Evolutionary conservation across 2,888 invertebrate species (phyloP).

Genomic region (Camptogramma bilineatum): DNA sequence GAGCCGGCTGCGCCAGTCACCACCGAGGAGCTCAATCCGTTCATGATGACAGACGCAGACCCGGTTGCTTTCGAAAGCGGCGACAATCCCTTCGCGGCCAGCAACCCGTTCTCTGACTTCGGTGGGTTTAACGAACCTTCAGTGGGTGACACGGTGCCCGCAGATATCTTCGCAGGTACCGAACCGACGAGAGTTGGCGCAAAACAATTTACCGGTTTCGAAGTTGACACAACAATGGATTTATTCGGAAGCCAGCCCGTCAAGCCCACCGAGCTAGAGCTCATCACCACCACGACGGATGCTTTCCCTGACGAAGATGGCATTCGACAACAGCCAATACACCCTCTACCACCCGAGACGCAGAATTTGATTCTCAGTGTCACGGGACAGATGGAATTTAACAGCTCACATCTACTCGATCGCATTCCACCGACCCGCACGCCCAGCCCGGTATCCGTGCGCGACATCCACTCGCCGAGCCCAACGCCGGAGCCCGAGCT

Average conservation of each 20-base stretch:
- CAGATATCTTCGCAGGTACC: constrained; percentile 72
- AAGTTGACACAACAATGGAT: constrained; percentile 48
- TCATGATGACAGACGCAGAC: constrained; percentile 85
- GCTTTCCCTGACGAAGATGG: constrained; percentile 52
- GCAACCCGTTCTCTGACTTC: constrained; percentile 89
- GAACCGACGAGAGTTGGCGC: constrained; percentile 69
- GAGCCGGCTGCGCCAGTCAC: constrained; percentile 85
- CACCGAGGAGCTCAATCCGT: constrained; percentile 87
- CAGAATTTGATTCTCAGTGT: constrained; percentile 94
- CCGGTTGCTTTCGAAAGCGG: constrained; percentile 56
- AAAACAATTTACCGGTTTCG: constrained; percentile 63
- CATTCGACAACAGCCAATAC: constrained; percentile 69
- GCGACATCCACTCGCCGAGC: constrained; percentile 93
- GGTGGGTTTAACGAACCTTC: constrained; percentile 69
- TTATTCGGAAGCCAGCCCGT: constrained; percentile 58
- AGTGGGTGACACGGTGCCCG: constrained; percentile 72
- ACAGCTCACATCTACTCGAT: constrained; percentile 93
- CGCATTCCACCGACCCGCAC: constrained; percentile 94
- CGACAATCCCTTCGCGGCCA: constrained; percentile 90
- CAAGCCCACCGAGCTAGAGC: constrained; percentile 75
- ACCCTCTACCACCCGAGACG: constrained; percentile 91
- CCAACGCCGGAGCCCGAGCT: constrained; percentile 89
- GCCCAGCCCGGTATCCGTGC: constrained; percentile 94
- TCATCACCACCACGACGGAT: constrained; percentile 64
- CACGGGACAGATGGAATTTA: constrained; percentile 95